Conservation (phyloP, 2,797 vertebrate species). For the Octomys mimax region DNA sequence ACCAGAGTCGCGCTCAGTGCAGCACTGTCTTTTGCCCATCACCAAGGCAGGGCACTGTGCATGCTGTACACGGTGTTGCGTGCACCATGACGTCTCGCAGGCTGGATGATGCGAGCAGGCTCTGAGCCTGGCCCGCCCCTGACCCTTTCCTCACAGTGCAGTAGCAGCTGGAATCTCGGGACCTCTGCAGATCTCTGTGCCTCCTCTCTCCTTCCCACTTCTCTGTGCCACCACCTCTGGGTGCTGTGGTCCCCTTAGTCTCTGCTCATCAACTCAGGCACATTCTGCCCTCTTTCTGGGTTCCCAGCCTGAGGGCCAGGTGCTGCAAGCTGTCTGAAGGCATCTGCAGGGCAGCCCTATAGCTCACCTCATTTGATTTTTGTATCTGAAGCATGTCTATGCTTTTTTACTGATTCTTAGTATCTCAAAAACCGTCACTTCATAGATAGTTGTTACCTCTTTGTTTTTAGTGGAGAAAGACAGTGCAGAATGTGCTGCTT, state of each 20-base stretch:
- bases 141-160: not conserved
- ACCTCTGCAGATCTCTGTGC: not conserved
- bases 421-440: not conserved
- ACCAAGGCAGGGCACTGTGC: not conserved
- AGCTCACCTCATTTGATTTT: rapidly evolving
- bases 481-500: not conserved
- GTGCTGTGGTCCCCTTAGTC: not conserved
- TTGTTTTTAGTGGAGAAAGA: not conserved
- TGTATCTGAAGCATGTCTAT: not conserved
- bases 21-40: not conserved
- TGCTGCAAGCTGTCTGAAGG: not conserved
- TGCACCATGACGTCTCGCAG: rapidly evolving
- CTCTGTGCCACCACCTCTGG: not conserved
- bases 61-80: rapidly evolving
- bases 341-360: no score
- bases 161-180: no score
- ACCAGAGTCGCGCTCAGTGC: not conserved
- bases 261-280: not conserved
- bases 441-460: not conserved
- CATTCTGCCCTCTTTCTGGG: not conserved
- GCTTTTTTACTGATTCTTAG: not conserved
- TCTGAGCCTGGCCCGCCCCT: no score
- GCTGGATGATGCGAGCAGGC: no score
- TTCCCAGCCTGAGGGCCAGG: rapidly evolving
- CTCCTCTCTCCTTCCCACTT: no score